phyloP scores from a whole-genome alignment of 2,113 vertebrate species.

The Ochotona curzoniae region DNA sequence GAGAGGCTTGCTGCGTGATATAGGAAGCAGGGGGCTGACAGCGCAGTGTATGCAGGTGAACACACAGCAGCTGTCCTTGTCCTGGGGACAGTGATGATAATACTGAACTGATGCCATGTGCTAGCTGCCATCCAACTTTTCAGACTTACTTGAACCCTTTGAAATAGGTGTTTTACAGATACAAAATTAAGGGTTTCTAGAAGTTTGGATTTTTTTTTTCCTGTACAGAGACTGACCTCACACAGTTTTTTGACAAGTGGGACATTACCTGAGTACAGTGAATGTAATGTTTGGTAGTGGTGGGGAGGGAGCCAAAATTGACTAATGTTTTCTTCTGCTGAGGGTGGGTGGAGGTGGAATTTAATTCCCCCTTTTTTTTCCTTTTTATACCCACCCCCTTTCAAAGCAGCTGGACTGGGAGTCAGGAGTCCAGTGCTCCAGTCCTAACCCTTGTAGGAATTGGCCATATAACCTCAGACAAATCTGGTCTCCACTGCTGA shows the following conservation, averaged over 20 bases:
- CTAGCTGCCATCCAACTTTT: neutral
- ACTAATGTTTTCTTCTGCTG: neutral
- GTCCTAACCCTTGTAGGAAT: neutral
- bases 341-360: neutral
- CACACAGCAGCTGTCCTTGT: neutral
- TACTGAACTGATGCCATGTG: neutral
- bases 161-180: conserved; percentile 50
- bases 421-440: neutral
- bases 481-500: neutral
- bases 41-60: neutral
- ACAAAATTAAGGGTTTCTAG: conserved; percentile 38
- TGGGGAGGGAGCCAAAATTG: fast-evolving
- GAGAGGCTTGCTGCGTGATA: neutral
- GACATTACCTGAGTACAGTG: neutral
- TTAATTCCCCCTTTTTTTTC: neutral
- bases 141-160: neutral
- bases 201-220: neutral
- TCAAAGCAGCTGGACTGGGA: neutral
- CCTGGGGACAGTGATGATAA: neutral
- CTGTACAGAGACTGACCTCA: neutral
- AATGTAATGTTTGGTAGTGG: neutral
- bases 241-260: neutral
- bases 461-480: neutral
- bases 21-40: neutral
- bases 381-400: neutral